Evolutionary conservation across 1,140 invertebrate genomes (phyloP).

Genomic region (Rhopalosiphum maidis): DNA sequence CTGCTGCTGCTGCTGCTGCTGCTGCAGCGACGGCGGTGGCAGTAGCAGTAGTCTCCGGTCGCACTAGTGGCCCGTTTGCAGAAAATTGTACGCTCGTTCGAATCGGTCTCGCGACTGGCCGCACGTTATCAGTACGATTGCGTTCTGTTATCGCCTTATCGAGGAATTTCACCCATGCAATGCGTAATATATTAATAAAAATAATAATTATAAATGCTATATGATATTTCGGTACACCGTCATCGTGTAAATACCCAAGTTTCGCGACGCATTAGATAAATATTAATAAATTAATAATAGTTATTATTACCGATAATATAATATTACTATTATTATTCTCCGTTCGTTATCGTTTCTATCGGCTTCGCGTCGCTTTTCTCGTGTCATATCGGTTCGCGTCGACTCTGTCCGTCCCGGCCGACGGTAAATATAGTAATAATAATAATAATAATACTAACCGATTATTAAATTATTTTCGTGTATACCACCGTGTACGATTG

Average conservation of each 20-base stretch:
- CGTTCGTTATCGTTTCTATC: background rate
- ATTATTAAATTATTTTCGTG: background rate
- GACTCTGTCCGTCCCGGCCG: background rate
- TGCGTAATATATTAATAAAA: too few species aligned
- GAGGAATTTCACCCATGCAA: too few species aligned
- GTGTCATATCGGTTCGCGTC: background rate
- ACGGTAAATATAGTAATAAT: background rate
- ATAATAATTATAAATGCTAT: background rate
- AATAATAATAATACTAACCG: background rate
- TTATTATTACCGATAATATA: background rate
- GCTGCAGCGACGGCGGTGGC: too few species aligned
- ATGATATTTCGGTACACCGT: background rate
- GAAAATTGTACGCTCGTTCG: too few species aligned
- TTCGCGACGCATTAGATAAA: background rate
- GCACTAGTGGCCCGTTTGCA: background rate
- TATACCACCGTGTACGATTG: background rate
- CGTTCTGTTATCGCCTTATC: too few species aligned
- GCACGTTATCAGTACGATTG: too few species aligned
- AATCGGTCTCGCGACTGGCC: too few species aligned
- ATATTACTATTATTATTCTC: background rate
- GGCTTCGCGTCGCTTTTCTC: background rate
- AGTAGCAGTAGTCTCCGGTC: background rate
- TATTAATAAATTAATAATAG: too few species aligned
- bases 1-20: too few species aligned
- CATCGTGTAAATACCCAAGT: background rate